These are phyloP conservation scores for Lordiphosa clarofinis DNA, from an alignment of 1,140 invertebrate species.

Conservation along the genomic window DNA sequence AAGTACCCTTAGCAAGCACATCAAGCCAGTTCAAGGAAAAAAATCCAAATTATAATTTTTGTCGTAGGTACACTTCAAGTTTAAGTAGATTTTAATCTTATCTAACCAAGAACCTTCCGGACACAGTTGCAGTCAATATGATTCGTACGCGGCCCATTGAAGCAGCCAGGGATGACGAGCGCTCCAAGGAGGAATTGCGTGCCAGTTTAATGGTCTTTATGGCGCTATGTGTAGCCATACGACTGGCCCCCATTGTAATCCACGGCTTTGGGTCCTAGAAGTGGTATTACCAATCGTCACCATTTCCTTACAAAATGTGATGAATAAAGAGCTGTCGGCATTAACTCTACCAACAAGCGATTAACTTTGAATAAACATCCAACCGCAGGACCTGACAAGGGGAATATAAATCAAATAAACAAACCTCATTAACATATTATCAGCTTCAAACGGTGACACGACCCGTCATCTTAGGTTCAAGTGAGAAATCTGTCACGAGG, in stretches of 20 bases:
- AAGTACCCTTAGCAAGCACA: background rate
- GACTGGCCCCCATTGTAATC: conserved; percentile 31
- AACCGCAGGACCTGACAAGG: conserved; percentile 36
- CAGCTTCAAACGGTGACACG: conserved; percentile 64
- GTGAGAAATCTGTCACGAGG: conserved; percentile 75
- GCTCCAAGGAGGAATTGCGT: conserved; percentile 39
- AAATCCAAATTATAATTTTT: conserved; percentile 5
- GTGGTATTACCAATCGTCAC: conserved; percentile 3
- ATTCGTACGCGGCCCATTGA: conserved; percentile 38
- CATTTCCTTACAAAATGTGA: conserved; percentile 2
- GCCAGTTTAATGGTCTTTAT: conserved; percentile 46
- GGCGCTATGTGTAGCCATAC: conserved; percentile 33
- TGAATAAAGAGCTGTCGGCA: conserved; percentile 9
- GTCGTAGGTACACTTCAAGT: background rate
- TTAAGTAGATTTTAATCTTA: background rate
- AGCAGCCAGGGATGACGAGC: conserved; percentile 7
- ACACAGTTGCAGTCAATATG: conserved; percentile 31
- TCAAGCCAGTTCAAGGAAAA: background rate
- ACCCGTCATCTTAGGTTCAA: conserved; percentile 59
- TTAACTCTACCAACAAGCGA: background rate
- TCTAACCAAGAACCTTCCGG: no score
- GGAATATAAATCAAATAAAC: conserved; percentile 72
- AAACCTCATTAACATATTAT: conserved; percentile 78
- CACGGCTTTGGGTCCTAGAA: background rate
- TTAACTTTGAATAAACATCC: no score